These are phyloP conservation scores for Ischnura elegans DNA, from an alignment of 2,888 invertebrate genomes.

Conservation along the genomic window DNA sequence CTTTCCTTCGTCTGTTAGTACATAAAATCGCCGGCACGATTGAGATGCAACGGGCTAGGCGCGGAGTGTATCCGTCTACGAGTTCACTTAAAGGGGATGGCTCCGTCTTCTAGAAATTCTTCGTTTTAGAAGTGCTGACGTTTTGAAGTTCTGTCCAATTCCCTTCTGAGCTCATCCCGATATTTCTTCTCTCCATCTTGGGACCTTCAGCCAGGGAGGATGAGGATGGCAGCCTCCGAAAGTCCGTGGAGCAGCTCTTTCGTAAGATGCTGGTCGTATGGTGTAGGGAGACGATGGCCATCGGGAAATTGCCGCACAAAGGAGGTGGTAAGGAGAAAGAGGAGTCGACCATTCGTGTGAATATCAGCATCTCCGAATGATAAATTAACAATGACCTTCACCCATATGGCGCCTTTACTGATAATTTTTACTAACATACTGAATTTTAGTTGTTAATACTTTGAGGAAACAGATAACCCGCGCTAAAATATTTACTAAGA, in stretches of 20 bases:
- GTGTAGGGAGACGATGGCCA: conserved; percentile 88
- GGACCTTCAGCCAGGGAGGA: conserved; percentile 36
- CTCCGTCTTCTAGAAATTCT: background rate
- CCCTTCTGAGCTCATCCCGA: background rate
- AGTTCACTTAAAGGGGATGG: background rate
- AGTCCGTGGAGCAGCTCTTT: conserved; percentile 88
- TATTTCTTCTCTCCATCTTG: conserved; percentile 7
- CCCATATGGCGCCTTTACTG: no score
- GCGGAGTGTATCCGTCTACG: background rate
- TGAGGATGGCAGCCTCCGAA: conserved; percentile 79
- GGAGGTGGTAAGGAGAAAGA: conserved; percentile 78
- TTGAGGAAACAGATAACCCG: no score
- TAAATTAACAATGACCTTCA: no score
- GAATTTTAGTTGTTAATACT: no score
- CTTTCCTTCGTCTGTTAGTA: background rate
- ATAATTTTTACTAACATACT: no score
- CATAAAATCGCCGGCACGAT: background rate
- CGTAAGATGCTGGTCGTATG: conserved; percentile 91
- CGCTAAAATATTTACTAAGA: no score
- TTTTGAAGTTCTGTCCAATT: background rate
- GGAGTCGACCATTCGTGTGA: background rate
- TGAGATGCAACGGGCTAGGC: background rate
- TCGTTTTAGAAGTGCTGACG: background rate
- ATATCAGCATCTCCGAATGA: no score
- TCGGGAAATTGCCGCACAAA: conserved; percentile 77